Evolutionary conservation across 2,888 invertebrate species (phyloP), one percentile per base, ranked within the genome.

Genomic region (Campopleginae sp.): DNA sequence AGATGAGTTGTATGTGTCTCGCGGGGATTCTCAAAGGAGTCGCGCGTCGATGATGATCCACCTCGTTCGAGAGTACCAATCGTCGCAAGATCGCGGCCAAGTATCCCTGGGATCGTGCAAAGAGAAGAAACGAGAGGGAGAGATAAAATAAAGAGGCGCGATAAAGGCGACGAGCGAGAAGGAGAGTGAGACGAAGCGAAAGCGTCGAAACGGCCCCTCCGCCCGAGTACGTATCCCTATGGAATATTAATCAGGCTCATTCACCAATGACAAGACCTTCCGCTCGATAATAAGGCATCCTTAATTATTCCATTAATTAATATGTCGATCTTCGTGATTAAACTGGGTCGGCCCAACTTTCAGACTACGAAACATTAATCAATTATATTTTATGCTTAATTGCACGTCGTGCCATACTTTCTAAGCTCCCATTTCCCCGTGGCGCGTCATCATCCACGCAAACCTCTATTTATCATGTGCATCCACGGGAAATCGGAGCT

Each of bases 201-300:
- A 51, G 75, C 70, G 46, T 74, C 75, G 46, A 63, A 76, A 63
- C 23, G 42, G 79, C 71, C 65, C 38, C 63, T n/a, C n/a, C n/a
- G n/a, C n/a, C 46, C 27, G 19, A 48, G 46, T 46, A 48, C 38
- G 38, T 23, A 75, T 72, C 19, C 23, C 74, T 17, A n/a, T 38
- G 63, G 85, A 82, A 82, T 85, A 75, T 82, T 75, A 82, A 85
- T 85, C 63, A 63, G 68, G 23, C 61, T 46, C 63, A 33, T 65
- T 44, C 44, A 23, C 58, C 58, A 33, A 42, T 17, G 7, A 42
- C 38, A 31, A 51, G n/a, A 58, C 19, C 10, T 68, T 79, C n/a
- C 61, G 68, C 12, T 71, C 46, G 61, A 61, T 27, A 46, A 46
- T 65, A 46, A 82, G 72, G 48, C 82, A 65, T 33, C 66, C 54